Evolutionary conservation across 2,113 vertebrate species (phyloP), one percentile per base, ranked within the genome.

Genomic region (Petroica traversi): DNA sequence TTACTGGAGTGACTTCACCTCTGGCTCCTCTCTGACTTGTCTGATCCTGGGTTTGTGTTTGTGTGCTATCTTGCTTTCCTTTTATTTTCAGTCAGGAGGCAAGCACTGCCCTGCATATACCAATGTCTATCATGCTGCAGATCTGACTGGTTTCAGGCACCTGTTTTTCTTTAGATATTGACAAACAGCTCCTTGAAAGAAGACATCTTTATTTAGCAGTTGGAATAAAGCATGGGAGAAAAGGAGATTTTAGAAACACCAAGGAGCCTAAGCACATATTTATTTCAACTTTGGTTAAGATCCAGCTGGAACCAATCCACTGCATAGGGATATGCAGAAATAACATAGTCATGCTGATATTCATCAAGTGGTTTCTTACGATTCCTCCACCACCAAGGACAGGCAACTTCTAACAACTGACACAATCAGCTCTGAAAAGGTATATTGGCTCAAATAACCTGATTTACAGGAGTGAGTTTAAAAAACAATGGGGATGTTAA

Each of bases 271-370:
- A 67, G 68, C 45, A 45, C 23, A 26, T 78, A 78, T 67, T 91
- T 92, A 82, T 55, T 84, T 89, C 62, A 59, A 16, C 84, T 84
- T 85, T 95, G 86, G 52, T 95, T 87, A 78, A 49, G 45, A 66
- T 87, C 92, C 94, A 95, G 80, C 73, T 95, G 94, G 94, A 97
- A 87, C 8, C 52, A 71, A 59, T 85, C 88, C 77, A 87, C 68
- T 91, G 82, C 68, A 68, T 19, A 89, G 93, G 69, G 63, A 51
- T 92, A 73, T 54, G 75, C 79, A 89, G 85, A 55, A 95, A 91
- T 89, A 91, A 91, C 79, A 64, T 5, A 95, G 83, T 93, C 88
- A 77, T 84, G 40, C 57, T 87, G 94, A 91, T 48, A 89, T 76
- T 72, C 80, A 85, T 80, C 89, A 94, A 81, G 81, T 36, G 43